A percentile compares a stretch with the other conserved stretches of the same genome.
Evolutionary conservation across 2,113 vertebrate genomes (phyloP).

Genomic region (Nycticorax nycticorax): DNA sequence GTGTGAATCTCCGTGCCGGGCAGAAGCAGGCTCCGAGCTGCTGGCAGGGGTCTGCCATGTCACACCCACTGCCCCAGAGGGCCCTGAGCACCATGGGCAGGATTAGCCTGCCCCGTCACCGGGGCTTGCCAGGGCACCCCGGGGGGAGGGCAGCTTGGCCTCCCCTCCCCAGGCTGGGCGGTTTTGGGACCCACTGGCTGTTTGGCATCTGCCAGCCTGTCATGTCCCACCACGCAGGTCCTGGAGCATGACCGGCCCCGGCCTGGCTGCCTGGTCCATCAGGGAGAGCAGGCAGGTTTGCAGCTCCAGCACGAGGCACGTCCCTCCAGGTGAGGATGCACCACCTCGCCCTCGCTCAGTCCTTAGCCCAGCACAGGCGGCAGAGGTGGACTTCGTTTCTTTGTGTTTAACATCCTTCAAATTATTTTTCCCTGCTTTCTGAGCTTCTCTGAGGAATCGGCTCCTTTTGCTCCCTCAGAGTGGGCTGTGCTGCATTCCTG

Average conservation of each 20-base stretch:
- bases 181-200: neutral
- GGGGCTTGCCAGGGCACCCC: neutral
- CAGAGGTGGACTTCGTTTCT: no score
- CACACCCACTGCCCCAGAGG: accelerated
- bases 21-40: neutral
- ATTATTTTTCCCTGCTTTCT: neutral
- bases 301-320: accelerated
- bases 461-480: neutral
- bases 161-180: neutral
- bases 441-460: neutral
- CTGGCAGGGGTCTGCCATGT: accelerated
- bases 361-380: accelerated
- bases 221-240: neutral
- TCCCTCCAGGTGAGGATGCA: accelerated
- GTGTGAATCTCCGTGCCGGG: accelerated
- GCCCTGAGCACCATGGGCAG: neutral
- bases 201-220: neutral
- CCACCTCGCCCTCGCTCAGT: accelerated
- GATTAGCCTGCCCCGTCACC: neutral
- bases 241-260: accelerated
- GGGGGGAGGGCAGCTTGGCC: neutral
- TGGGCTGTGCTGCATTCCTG: neutral
- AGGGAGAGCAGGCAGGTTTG: neutral
- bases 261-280: accelerated
- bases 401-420: neutral